Evolutionary conservation across 2,888 invertebrate genomes (phyloP).

Genomic region (Dryobotodes eremita): DNA sequence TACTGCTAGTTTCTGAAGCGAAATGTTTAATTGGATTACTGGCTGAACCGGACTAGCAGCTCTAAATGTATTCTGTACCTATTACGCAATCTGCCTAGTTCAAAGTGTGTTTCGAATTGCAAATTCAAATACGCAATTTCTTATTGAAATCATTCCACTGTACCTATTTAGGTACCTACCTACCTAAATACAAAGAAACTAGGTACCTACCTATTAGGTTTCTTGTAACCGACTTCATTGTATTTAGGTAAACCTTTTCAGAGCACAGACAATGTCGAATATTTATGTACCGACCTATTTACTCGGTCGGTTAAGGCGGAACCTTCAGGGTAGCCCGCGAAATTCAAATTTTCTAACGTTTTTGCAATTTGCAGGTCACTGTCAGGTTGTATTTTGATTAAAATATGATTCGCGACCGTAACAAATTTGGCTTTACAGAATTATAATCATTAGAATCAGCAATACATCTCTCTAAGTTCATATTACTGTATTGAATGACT

Average conservation of each 20-base stretch:
- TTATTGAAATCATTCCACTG: not conserved
- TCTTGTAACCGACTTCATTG: not conserved
- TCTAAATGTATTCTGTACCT: not conserved
- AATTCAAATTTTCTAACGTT: too few species aligned
- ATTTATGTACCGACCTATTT: not conserved
- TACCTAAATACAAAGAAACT: not conserved
- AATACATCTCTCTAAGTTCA: too few species aligned
- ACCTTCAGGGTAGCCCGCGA: too few species aligned
- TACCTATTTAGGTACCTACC: not conserved
- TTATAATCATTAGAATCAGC: too few species aligned
- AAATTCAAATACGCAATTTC: not conserved
- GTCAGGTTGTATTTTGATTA: too few species aligned
- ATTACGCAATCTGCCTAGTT: not conserved
- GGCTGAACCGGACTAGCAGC: not conserved
- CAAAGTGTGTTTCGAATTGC: not conserved
- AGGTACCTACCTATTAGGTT: not conserved
- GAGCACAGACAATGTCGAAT: not conserved
- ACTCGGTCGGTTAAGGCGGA: not conserved
- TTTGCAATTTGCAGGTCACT: too few species aligned
- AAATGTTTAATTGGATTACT: not conserved
- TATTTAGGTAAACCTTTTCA: not conserved
- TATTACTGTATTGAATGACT: too few species aligned
- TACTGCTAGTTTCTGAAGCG: not conserved
- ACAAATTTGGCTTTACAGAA: too few species aligned
- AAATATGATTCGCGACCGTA: too few species aligned